Conservation (phyloP, 2,888 invertebrate species). For the Embidobia sp. region DNA sequence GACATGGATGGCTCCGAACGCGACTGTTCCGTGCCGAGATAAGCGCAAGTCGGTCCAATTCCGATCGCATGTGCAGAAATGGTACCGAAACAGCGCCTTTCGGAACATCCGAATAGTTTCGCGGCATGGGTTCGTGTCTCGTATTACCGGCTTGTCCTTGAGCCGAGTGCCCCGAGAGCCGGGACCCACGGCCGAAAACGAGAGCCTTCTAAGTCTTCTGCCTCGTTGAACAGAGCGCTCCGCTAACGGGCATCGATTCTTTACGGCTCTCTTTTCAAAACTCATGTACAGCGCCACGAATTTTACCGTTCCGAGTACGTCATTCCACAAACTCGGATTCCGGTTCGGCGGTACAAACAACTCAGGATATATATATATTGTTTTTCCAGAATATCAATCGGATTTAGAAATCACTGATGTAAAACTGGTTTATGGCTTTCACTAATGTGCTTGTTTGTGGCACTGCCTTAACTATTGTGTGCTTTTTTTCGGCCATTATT, state of each 20-base stretch:
- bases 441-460: neutral
- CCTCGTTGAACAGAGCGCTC: constrained; percentile 65
- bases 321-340: constrained; percentile 1
- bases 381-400: constrained; percentile 6
- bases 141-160: constrained; percentile 80
- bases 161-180: constrained; percentile 59
- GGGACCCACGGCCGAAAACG: constrained; percentile 55
- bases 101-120: constrained; percentile 77
- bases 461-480: no score
- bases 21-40: no score
- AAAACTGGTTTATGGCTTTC: neutral
- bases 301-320: constrained; percentile 3
- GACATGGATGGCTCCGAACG: no score
- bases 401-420: neutral
- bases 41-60: neutral
- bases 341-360: neutral
- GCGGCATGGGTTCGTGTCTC: constrained; percentile 77
- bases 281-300: constrained; percentile 17
- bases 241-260: constrained; percentile 58
- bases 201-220: constrained; percentile 68
- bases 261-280: constrained; percentile 59
- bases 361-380: neutral
- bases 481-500: no score
- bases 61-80: constrained; percentile 12
- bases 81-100: constrained; percentile 72